Percentiles rank a stretch among this genome's conserved stretches.
Evolutionary conservation across 2,888 invertebrate species (phyloP).

Genomic region (Eupithecia tripunctaria): DNA sequence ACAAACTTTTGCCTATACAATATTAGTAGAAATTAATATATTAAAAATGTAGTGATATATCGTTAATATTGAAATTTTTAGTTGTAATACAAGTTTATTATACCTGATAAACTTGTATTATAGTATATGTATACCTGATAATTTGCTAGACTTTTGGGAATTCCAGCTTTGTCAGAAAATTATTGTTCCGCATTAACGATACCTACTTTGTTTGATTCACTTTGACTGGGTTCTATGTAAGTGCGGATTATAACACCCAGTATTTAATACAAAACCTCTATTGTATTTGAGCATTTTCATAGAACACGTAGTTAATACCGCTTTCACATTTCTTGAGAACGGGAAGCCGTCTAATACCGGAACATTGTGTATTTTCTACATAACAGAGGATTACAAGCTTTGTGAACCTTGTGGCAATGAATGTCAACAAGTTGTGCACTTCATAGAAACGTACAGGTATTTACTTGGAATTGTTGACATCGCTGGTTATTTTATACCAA

Average conservation of each 20-base stretch:
- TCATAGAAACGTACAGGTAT: neutral
- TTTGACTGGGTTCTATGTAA: neutral
- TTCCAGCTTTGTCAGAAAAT: neutral
- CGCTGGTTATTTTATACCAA: neutral
- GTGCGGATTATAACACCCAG: neutral
- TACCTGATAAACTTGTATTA: no score
- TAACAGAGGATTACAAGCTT: conserved; percentile 25
- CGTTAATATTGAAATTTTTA: neutral
- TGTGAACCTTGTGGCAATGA: conserved; percentile 28
- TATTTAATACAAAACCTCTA: neutral
- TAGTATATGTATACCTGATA: no score
- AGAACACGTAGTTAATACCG: conserved; percentile 7
- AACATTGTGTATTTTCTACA: conserved; percentile 19
- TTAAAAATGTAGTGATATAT: neutral
- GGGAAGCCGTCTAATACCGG: conserved; percentile 24
- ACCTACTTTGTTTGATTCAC: neutral
- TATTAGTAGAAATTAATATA: neutral
- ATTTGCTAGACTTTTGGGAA: neutral
- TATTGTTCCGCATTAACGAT: neutral
- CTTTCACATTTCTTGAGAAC: conserved; percentile 21
- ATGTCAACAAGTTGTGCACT: neutral
- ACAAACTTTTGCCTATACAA: no score
- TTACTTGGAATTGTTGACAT: neutral
- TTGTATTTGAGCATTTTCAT: conserved; percentile 7
- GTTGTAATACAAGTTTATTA: neutral